phyloP scores from a whole-genome alignment of 2,113 vertebrate species.

The Eptesicus fuscus region DNA sequence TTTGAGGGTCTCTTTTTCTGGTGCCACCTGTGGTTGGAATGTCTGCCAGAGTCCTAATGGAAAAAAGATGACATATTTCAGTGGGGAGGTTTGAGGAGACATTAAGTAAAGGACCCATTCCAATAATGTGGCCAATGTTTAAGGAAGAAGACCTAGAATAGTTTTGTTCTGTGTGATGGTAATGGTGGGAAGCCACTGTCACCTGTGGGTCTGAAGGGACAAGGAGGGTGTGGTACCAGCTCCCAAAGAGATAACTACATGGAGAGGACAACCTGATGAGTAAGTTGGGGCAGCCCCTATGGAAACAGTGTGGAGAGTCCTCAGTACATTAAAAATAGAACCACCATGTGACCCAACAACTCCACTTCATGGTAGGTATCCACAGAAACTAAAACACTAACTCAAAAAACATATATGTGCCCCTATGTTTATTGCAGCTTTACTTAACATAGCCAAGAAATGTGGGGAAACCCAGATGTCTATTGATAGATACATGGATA shows the following conservation, averaged over 20 bases:
- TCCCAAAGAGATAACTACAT: neutral
- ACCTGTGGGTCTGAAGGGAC: neutral
- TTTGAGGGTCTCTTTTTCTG: neutral
- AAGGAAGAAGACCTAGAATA: rapidly evolving
- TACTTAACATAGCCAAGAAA: neutral
- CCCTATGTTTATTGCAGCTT: neutral
- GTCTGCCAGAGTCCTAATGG: neutral
- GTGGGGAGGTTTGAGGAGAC: neutral
- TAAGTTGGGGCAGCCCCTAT: no score
- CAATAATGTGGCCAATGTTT: neutral
- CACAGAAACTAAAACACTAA: neutral
- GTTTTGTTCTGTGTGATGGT: neutral
- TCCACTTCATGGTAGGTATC: neutral
- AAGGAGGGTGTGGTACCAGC: rapidly evolving
- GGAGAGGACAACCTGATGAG: neutral
- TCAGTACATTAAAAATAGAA: neutral
- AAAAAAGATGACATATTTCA: neutral
- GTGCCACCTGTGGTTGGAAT: neutral
- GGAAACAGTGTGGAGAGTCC: neutral
- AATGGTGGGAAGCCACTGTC: neutral
- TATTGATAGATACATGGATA: no score
- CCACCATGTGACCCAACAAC: neutral
- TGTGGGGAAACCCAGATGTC: neutral
- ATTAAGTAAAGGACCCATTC: neutral
- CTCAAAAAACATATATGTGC: neutral